These are phyloP conservation scores for Pseudomyrmex dendroicus DNA, from an alignment of 1,140 invertebrate species.

Conservation along the genomic window DNA sequence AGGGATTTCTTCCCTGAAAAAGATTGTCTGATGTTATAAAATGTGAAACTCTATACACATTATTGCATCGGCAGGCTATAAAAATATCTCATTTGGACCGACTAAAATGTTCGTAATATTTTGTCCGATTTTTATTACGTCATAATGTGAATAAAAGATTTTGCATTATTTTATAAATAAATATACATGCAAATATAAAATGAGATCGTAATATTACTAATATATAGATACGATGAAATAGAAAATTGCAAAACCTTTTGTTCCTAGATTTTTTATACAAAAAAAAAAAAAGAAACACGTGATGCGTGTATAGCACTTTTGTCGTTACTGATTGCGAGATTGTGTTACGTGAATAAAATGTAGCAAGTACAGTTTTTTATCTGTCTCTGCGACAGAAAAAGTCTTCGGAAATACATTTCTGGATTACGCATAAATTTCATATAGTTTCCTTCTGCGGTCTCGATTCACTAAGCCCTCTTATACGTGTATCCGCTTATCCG, in stretches of 20 bases:
- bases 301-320: background rate
- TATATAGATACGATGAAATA: background rate
- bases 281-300: background rate
- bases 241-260: background rate
- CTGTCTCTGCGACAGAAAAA: background rate
- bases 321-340: background rate
- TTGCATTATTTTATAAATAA: too few species aligned
- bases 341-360: background rate
- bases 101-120: background rate
- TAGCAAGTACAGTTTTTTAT: background rate
- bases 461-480: conserved; percentile 18
- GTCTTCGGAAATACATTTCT: conserved; percentile 29
- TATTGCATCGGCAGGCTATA: background rate
- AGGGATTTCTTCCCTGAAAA: background rate
- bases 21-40: conserved; percentile 4
- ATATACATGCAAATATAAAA: too few species aligned
- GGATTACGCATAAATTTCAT: conserved; percentile 12
- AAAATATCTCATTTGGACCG: background rate
- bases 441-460: background rate
- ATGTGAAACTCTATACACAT: background rate
- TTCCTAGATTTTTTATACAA: background rate
- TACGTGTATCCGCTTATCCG: conserved; percentile 19
- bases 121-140: background rate
- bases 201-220: background rate
- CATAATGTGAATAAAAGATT: background rate